These are phyloP conservation scores for Archilochus colubris DNA, from an alignment of 2,113 vertebrate genomes.

Conservation along the genomic window DNA sequence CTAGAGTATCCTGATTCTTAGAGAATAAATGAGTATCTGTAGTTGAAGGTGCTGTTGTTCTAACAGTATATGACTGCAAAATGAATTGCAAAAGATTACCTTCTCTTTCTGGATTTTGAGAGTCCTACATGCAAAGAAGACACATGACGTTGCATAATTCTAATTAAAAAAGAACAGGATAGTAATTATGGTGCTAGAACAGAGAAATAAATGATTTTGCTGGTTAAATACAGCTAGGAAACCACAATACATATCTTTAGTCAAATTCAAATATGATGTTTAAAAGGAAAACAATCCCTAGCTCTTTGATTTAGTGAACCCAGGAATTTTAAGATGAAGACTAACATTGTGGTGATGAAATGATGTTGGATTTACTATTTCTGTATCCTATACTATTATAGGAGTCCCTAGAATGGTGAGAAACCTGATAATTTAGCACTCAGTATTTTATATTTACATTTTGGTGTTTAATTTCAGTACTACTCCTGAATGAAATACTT, in stretches of 20 bases:
- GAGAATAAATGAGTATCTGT: neutral
- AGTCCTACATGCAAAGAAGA: constrained; percentile 2
- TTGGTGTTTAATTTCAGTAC: neutral
- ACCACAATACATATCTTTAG: neutral
- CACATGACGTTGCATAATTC: neutral
- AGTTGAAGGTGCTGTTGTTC: neutral
- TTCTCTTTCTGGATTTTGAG: neutral
- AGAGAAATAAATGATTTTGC: neutral
- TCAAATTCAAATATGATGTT: neutral
- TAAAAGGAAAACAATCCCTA: neutral
- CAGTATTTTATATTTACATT: neutral
- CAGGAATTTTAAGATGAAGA: neutral
- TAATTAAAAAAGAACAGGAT: constrained; percentile 28
- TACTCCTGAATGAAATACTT: neutral
- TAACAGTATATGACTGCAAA: neutral
- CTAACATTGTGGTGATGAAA: neutral
- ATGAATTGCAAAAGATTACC: neutral
- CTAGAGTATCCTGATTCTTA: neutral
- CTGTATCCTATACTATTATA: neutral
- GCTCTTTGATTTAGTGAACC: neutral
- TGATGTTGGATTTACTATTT: neutral
- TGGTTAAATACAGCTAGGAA: neutral
- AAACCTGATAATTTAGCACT: neutral
- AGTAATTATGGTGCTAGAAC: constrained; percentile 2
- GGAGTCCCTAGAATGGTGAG: neutral